A percentile compares a stretch with the other conserved stretches of the same genome.
phyloP scores from a whole-genome alignment of 1,140 invertebrate genomes.

The Macrostomum lignano region DNA sequence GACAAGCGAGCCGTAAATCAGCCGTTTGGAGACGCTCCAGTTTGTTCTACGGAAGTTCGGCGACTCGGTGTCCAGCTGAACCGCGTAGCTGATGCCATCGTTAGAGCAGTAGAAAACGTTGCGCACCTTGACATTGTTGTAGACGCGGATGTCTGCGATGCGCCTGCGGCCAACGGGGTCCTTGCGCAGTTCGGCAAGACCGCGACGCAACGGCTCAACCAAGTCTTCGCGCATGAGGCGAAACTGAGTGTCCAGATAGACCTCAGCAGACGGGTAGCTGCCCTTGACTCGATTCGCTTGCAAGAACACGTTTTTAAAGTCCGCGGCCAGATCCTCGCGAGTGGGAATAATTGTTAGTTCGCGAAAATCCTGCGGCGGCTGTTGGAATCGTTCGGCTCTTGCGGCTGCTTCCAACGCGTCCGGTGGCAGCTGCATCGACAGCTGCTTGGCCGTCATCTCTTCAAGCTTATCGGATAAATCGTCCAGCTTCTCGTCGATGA shows the following conservation, averaged over 20 bases:
- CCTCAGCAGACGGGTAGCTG: constrained; percentile 32
- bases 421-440: too few relatives aligned
- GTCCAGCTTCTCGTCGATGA: too few relatives aligned
- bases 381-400: too few relatives aligned
- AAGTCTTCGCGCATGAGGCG: constrained; percentile 40
- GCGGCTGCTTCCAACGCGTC: too few relatives aligned
- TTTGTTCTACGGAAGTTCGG: constrained; percentile 4
- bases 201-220: constrained; percentile 13
- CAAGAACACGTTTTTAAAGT: constrained; percentile 21
- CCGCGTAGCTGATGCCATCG: background rate
- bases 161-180: too few relatives aligned
- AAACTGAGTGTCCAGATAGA: constrained; percentile 46
- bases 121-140: constrained; percentile 7
- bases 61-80: constrained; percentile 6
- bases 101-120: background rate
- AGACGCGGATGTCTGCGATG: constrained; percentile 7
- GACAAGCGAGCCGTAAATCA: constrained; percentile 43
- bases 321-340: constrained; percentile 8
- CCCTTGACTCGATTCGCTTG: constrained; percentile 33
- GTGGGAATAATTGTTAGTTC: constrained; percentile 9
- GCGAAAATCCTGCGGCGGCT: constrained; percentile 12
- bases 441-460: too few relatives aligned
- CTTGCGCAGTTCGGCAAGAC: constrained; percentile 13
- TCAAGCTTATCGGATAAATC: too few relatives aligned
- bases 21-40: constrained; percentile 30